A percentile compares a stretch with the other conserved stretches of the same genome.
Conservation (phyloP, 2,888 invertebrate genomes). For the Athripsodes cinereus region DNA sequence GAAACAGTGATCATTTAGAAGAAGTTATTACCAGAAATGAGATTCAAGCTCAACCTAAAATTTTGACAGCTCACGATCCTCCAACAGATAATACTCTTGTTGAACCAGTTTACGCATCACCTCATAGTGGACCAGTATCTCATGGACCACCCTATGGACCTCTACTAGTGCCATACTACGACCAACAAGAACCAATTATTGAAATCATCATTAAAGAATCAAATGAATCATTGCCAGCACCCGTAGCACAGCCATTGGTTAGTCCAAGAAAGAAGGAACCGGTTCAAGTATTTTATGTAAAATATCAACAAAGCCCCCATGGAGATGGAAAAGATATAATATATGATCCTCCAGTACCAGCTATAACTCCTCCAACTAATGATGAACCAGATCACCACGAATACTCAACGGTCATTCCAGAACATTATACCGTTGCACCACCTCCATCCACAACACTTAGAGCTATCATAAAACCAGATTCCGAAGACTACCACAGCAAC, state of each 20-base stretch:
- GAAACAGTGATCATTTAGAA: slow-evolving; percentile 45
- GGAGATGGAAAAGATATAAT: slow-evolving; percentile 65
- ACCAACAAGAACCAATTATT: slow-evolving; percentile 83
- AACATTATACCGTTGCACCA: slow-evolving; percentile 39
- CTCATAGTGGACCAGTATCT: slow-evolving; percentile 35
- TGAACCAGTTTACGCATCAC: slow-evolving; percentile 46
- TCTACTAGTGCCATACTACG: slow-evolving; percentile 53
- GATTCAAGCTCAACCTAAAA: slow-evolving; percentile 47
- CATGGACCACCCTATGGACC: slow-evolving; percentile 46
- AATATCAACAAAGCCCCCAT: slow-evolving; percentile 78
- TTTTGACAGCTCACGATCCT: slow-evolving; percentile 39
- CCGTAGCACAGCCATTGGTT: slow-evolving; percentile 49
- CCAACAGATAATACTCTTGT: slow-evolving; percentile 42
- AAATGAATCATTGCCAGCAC: slow-evolving; percentile 70
- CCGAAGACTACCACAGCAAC: slow-evolving; percentile 74
- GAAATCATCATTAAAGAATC: slow-evolving; percentile 90
- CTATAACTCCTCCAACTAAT: slow-evolving; percentile 64
- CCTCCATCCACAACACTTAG: slow-evolving; percentile 72
- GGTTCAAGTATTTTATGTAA: slow-evolving; percentile 86
- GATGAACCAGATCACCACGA: slow-evolving; percentile 53
- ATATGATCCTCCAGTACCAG: slow-evolving; percentile 75
- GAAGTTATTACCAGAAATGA: slow-evolving; percentile 42
- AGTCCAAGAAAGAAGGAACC: slow-evolving; percentile 61
- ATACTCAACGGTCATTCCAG: slow-evolving; percentile 49
- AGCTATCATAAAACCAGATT: slow-evolving; percentile 81